phyloP scores from a whole-genome alignment of 2,113 vertebrate genomes.

The Willisornis vidua region DNA sequence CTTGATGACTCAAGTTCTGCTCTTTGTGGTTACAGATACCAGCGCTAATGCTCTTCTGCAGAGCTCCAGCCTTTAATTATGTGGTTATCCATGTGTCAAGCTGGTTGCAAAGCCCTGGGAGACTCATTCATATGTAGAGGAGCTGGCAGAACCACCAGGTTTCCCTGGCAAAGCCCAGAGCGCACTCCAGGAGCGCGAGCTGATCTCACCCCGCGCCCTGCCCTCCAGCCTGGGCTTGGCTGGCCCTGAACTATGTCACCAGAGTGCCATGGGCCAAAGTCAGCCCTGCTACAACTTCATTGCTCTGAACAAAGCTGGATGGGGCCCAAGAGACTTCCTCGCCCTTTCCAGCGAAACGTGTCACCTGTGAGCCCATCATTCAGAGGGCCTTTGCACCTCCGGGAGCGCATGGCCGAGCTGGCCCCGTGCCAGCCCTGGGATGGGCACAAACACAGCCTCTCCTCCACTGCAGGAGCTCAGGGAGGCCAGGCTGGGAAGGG shows the following conservation, averaged over 20 bases:
- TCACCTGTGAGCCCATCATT: background rate
- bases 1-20: conserved; percentile 1
- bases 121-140: conserved; percentile 34
- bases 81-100: conserved; percentile 15
- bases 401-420: background rate
- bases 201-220: conserved; percentile 7
- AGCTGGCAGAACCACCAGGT: conserved; percentile 32
- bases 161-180: conserved; percentile 21
- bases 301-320: conserved; percentile 22
- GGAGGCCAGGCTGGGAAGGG: background rate
- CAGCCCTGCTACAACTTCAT: background rate
- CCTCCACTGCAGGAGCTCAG: background rate
- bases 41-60: background rate
- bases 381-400: conserved; percentile 15
- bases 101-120: background rate
- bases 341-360: background rate
- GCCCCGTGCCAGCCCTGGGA: background rate
- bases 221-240: background rate
- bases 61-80: conserved; percentile 1
- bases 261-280: background rate
- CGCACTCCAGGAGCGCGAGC: background rate
- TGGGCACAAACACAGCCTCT: background rate
- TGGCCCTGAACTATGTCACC: conserved; percentile 26
- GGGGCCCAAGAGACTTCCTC: background rate
- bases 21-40: background rate